Percentiles rank a stretch among this genome's conserved stretches.
These are phyloP conservation scores for Antechinus stuartii DNA, from an alignment of 2,113 vertebrate species.

Conservation along the genomic window DNA sequence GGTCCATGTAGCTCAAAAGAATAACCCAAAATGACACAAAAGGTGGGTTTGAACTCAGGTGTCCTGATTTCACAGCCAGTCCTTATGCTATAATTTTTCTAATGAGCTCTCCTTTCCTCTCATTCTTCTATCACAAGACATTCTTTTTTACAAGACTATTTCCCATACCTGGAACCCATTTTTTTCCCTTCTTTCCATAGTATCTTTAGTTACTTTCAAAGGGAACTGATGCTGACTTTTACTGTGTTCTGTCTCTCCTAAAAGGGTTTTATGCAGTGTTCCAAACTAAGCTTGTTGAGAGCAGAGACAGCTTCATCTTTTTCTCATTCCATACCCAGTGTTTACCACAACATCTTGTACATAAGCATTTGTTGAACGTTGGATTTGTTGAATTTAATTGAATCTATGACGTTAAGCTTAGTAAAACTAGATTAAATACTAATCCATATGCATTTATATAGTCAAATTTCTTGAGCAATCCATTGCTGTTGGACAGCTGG, in stretches of 20 bases:
- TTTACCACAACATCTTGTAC: background rate
- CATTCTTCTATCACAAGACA: background rate
- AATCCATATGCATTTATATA: background rate
- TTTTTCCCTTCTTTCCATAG: background rate
- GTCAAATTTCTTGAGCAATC: background rate
- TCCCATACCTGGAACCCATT: background rate
- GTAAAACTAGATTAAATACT: background rate
- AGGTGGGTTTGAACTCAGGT: background rate
- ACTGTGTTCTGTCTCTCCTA: background rate
- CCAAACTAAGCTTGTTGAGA: background rate
- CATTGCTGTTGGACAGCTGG: background rate
- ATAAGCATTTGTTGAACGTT: background rate
- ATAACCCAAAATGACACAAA: background rate
- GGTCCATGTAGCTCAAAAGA: background rate
- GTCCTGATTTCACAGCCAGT: background rate
- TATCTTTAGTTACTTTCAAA: background rate
- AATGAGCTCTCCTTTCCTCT: background rate
- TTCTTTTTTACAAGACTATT: background rate
- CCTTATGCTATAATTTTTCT: background rate
- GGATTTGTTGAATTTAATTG: background rate
- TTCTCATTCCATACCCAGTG: background rate
- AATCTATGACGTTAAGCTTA: background rate
- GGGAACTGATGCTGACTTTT: background rate
- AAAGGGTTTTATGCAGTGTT: background rate
- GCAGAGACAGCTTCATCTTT: background rate